Evolutionary conservation across 2,113 vertebrate species (phyloP).

Genomic region (Chamaetylas fuelleborni): DNA sequence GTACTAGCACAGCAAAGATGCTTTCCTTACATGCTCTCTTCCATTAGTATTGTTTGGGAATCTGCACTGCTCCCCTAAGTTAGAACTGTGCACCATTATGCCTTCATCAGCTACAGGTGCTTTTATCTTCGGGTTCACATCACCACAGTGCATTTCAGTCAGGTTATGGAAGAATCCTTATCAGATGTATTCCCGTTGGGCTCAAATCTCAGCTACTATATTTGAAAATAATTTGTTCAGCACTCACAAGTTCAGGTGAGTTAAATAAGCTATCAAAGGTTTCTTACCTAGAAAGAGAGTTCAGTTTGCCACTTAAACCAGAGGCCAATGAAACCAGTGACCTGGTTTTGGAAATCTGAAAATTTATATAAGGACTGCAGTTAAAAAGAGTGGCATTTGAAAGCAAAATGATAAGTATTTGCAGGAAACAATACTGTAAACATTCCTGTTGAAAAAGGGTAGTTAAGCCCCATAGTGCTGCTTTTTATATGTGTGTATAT

Average conservation of each 20-base stretch:
- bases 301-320: slow-evolving; percentile 10
- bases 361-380: not conserved
- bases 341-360: slow-evolving; percentile 65
- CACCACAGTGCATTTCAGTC: not conserved
- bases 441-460: not conserved
- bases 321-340: slow-evolving; percentile 37
- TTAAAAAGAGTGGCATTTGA: not conserved
- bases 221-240: not conserved
- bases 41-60: not conserved
- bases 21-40: not conserved
- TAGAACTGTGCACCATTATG: not conserved
- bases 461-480: not conserved
- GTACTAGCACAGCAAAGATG: not conserved
- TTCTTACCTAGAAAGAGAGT: slow-evolving; percentile 55
- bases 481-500: not conserved
- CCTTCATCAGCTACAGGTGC: not conserved
- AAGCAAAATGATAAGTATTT: not conserved
- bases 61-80: not conserved
- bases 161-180: not conserved
- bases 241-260: not conserved
- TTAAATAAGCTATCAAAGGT: not conserved
- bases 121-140: not conserved
- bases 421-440: not conserved
- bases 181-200: not conserved
- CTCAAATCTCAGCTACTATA: not conserved